phyloP scores from a whole-genome alignment of 2,113 vertebrate species.

The Megaptera novaeangliae region DNA sequence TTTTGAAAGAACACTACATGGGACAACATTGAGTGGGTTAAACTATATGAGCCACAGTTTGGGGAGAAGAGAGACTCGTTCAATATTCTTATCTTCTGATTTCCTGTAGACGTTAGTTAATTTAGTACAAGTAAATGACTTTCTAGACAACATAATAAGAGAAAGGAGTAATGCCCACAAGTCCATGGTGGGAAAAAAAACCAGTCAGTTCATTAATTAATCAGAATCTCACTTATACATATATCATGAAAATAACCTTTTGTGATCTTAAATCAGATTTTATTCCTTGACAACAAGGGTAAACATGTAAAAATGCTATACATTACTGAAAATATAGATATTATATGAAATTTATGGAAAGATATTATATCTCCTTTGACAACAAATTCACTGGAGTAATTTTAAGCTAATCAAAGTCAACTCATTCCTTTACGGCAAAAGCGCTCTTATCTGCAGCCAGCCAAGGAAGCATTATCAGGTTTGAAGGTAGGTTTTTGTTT shows the following conservation, averaged over 20 bases:
- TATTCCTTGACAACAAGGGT: neutral
- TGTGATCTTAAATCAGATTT: neutral
- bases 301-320: neutral
- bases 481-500: constrained; percentile 26
- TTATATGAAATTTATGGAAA: neutral
- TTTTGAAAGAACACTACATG: neutral
- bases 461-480: neutral
- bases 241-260: neutral
- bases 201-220: neutral
- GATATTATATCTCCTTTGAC: neutral
- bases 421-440: neutral
- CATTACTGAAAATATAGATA: neutral
- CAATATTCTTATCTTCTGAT: constrained; percentile 9
- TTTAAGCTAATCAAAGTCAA: constrained; percentile 31
- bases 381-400: neutral
- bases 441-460: constrained; percentile 12
- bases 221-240: neutral
- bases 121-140: constrained; percentile 46
- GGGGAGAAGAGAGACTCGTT: neutral
- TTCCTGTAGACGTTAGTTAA: neutral
- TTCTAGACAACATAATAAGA: constrained; percentile 4
- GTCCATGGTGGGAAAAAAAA: neutral
- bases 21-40: neutral
- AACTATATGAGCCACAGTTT: neutral
- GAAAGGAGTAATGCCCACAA: neutral